Evolutionary conservation across 2,113 vertebrate species (phyloP), one percentile per base, ranked within the genome.

Genomic region (Anarhynchus alexandrinus): DNA sequence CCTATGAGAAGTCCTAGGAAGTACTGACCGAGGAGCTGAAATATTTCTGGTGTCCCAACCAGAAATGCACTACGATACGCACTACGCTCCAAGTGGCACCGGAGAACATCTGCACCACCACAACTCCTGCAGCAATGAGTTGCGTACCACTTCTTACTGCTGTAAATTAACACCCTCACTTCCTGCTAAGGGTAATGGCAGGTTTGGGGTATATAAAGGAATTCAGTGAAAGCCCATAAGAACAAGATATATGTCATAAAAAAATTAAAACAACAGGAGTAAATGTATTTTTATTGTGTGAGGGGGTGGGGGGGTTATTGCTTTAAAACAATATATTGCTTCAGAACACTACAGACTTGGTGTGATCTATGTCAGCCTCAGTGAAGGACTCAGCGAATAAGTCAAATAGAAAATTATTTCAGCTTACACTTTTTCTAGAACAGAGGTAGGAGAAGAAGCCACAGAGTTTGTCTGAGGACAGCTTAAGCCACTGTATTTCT

Each of bases 261-360:
- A 70, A 20, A 23, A 21, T 2, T 3, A 8, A 64, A 79, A 17
- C n/a, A n/a, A 26, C 12, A 58, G 36, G 6, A 77, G 3, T 23
- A 34, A 49, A 69, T 27, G 2, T 23, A 23, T 43, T 66, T 69
- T 40, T 40, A 49, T 67, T 16, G 10, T 3, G 11, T 6, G 1
- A 2, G 15, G 11, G 4, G 19, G 3, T 11, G 8, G 2, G 2
- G 12, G 13, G 1, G 1, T 26, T 73, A 78, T 40, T 42, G 12
- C 11, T 82, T 66, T 59, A 71, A 78, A 86, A 45, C 3, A 52
- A 25, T 22, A 23, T 11, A 51, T 45, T 66, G 10, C 10, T 67
- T 67, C 26, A 47, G 9, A 17, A 2, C 29, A 12, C 5, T 43
- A 27, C 5, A 36, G 45, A 58, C 5, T n/a, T 65, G 26, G 8